Evolutionary conservation across 2,888 invertebrate species (phyloP).

Genomic region (Tinea trinotella): DNA sequence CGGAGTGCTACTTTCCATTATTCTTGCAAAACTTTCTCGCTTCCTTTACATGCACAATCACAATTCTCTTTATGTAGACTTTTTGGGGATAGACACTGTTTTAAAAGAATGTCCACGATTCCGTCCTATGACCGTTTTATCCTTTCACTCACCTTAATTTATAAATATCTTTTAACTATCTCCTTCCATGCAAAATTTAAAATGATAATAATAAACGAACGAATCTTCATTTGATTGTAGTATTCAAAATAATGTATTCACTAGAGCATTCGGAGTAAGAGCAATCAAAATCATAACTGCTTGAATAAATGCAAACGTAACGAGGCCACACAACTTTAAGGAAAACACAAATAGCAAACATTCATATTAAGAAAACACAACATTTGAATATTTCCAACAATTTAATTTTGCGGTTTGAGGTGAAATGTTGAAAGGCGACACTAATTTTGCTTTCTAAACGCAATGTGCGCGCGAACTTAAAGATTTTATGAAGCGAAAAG

Average conservation of each 20-base stretch:
- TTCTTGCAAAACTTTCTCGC: no score
- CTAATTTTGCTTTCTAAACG: constrained; percentile 39
- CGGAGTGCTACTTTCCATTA: no score
- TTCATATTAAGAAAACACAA: constrained; percentile 40
- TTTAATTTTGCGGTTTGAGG: constrained; percentile 33
- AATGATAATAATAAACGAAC: not conserved
- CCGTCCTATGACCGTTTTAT: no score
- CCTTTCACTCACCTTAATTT: no score
- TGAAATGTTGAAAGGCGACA: constrained; percentile 27
- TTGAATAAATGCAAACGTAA: not conserved
- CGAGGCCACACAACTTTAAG: constrained; percentile 7
- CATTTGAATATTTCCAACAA: constrained; percentile 48
- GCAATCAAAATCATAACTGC: not conserved
- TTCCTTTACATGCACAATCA: no score
- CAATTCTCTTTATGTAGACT: no score
- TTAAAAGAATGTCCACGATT: no score
- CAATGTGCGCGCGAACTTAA: constrained; percentile 33
- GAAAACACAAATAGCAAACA: constrained; percentile 36
- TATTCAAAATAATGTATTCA: not conserved
- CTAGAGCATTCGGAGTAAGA: not conserved
- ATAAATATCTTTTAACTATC: no score
- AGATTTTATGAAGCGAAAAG: constrained; percentile 42
- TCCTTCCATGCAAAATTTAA: no score
- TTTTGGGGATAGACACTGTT: no score
- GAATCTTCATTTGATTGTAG: no score